Conservation (phyloP, 2,797 vertebrate species). For the Tapirus indicus region DNA sequence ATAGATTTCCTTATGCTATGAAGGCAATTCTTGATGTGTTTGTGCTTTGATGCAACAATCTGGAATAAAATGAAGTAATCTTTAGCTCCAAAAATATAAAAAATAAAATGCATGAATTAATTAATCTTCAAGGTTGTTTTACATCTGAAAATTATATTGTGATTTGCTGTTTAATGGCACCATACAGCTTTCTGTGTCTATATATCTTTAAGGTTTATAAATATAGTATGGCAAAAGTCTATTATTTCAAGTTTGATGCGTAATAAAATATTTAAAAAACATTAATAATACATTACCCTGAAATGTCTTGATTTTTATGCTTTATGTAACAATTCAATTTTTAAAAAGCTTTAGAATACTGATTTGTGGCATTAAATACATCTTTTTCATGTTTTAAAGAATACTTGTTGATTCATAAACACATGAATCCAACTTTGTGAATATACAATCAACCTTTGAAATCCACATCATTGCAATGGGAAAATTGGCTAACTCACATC, state of each 20-base stretch:
- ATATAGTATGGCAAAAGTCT: neutral
- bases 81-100: conserved; percentile 8
- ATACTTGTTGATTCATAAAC: neutral
- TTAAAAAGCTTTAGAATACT: conserved; percentile 36
- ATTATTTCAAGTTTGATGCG: conserved; percentile 25
- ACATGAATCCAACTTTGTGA: conserved; percentile 8
- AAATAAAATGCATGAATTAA: neutral
- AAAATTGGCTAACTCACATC: neutral
- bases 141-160: conserved; percentile 32
- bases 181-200: neutral
- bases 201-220: conserved; percentile 46
- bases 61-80: conserved; percentile 9
- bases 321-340: conserved; percentile 24
- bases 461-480: neutral
- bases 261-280: conserved; percentile 38
- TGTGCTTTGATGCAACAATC: neutral
- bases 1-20: neutral
- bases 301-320: conserved; percentile 43
- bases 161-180: conserved; percentile 11
- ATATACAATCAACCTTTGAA: conserved; percentile 25
- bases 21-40: neutral
- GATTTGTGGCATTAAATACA: neutral
- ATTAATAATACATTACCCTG: conserved; percentile 44
- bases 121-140: conserved; percentile 21
- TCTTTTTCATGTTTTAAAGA: conserved; percentile 20